Base-by-base conservation (phyloP, 2,113 vertebrate genomes). In the Edolisoma coerulescens region DNA sequence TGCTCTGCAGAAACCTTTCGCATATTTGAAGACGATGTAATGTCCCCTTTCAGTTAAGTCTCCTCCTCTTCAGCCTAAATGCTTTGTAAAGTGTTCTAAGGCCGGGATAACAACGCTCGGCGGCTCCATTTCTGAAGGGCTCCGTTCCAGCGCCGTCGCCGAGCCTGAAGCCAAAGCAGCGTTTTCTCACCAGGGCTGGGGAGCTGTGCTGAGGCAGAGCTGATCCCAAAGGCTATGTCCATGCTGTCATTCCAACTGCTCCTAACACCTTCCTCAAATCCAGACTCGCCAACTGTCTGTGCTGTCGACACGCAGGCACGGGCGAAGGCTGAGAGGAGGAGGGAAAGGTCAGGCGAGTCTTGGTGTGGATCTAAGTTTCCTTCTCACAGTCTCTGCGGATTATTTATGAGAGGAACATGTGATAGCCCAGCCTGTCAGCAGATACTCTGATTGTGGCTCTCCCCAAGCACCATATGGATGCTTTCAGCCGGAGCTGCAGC, bases 381-480 rank as follows among this genome's bases (percentile, higher is more conserved):
- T 95, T 95, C 94, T 95, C 94, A 32, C 96, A 80, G 91, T 60
- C 93, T 87, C 96, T 95, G 93, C 60, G 10, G 95, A 97, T 97
- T 97, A 96, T 97, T 96, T 95, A 97, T 97, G 95, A 95, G 93
- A 64, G 61, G 94, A 95, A 28, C 64, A 87, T 73, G 95, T 88
- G 95, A 95, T 92, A 97, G 95, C 96, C 93, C 96, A 92, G 91
- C 95, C 96, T 97, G 96, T 97, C 96, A 95, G 95, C 95, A 91
- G 96, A 95, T 95, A 89, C 94, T 95, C 93, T 93, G 95, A 97
- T 81, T 95, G 95, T 92, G 94, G 86, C 96, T 95, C 94, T 95
- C 84, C 86, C 84, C 26, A 44, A 89, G 94, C 96, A 95, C 91
- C 96, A 97, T 95, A 97, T 96, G 96, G 96, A 95, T 95, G 94